Evolutionary conservation across 2,888 invertebrate species (phyloP), one percentile per base, ranked within the genome.

Genomic region (Gasteruption jaculator): DNA sequence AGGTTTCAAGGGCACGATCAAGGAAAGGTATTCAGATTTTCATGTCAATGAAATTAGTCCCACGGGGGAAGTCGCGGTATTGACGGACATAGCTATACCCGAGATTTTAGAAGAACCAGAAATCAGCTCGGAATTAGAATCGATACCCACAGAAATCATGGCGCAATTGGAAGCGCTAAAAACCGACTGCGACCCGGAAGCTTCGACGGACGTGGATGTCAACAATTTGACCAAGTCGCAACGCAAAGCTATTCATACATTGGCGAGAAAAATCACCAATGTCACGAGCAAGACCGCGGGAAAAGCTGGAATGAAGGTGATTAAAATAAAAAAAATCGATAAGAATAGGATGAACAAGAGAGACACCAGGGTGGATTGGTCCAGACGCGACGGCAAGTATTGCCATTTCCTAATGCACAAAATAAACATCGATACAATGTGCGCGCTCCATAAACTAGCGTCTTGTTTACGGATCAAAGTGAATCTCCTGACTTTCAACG

Each of bases 351-450:
- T 27, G 15, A 22, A 5, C 19, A 72, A 73, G 7, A 67, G 69
- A 43, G 79, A 81, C 58, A 73, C 67, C 29, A 72, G 81, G 35
- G 71, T 75, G 41, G 76, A 81, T 53, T 87, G 87, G 87, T 59
- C 63, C 20, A 78, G 78, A 24, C 58, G 60, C 11, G 63, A 56
- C 29, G 81, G 76, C 1, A 81, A 86, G 52, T 93, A 84, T 68
- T 84, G 91, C 1, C 82, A 90, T 65, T 99, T 97, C 73, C 73
- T 88, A 5, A 73, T 99, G 27, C 86, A 91, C 69, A 99, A 99
- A 71, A 89, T 92, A 61, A 91, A 91, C 63, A 80, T 86, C 61
- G 97, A 96, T 60, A 95, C 96, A 0, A 85, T 90, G 74, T 89
- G 91, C 47, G 89, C 91, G 0, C 80, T 90, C 3, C 76, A 81